Evolutionary conservation across 2,797 vertebrate species (phyloP).

Genomic region (Myotis pilosus): DNA sequence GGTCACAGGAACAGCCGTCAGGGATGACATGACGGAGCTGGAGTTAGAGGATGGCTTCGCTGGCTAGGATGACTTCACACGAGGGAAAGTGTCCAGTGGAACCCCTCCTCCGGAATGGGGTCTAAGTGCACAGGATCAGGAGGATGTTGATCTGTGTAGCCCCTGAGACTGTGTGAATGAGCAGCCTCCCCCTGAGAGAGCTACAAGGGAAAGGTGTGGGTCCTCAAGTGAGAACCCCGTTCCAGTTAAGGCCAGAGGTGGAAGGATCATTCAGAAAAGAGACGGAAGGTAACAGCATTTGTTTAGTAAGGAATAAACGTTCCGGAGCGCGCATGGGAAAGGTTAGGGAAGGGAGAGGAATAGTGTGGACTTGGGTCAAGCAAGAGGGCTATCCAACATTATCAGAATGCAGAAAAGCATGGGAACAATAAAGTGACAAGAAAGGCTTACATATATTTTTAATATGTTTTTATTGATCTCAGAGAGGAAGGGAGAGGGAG

Average conservation of each 20-base stretch:
- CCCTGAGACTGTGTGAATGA: background rate
- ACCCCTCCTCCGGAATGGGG: background rate
- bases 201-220: accelerated
- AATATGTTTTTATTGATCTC: no score
- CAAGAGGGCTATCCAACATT: background rate
- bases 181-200: background rate
- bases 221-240: background rate
- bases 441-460: background rate
- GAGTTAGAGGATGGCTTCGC: background rate
- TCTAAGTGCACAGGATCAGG: background rate
- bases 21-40: background rate
- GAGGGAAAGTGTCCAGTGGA: background rate
- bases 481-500: no score
- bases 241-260: background rate
- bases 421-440: background rate
- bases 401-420: background rate
- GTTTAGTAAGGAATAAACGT: background rate
- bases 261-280: background rate
- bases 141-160: background rate
- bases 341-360: background rate
- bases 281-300: background rate
- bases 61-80: background rate
- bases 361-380: background rate
- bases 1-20: background rate
- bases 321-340: background rate